Evolutionary conservation across 2,113 vertebrate species (phyloP), one percentile per base, ranked within the genome.

Genomic region (Syrrhaptes paradoxus): DNA sequence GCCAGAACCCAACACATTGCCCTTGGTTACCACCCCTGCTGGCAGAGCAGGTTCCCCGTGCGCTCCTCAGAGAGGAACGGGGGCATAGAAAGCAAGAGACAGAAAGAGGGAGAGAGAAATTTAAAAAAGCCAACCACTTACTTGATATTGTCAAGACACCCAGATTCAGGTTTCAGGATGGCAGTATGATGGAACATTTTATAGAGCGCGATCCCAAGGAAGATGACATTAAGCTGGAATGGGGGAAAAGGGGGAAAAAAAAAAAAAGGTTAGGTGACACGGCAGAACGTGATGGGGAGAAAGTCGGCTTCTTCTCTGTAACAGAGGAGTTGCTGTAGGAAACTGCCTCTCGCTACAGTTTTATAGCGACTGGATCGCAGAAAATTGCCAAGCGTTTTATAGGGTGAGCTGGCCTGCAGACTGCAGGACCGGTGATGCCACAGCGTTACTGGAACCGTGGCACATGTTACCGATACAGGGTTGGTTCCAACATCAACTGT

Each of bases 181-280:
- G 99, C 99, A 45, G 99, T 99, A 97, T 99, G 99, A 97, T 99
- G 99, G 97, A 99, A 99, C 99, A 99, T 99, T 98, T 99, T 99
- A 98, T 99, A 99, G 75, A 99, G 99, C 58, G 99, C 99, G 79
- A 99, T 99, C 96, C 99, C 99, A 88, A 99, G 98, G 98, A 99
- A 99, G 97, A 99, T 99, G 92, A 99, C 99, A 79, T 99, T 99
- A 93, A 99, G 99, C 99, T 99, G 98, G 71, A 98, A 98, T 43
- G 95, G n/a, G 95, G 74, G 84, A 11, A 8, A 6, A 21, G n/a
- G 36, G 13, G 9, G 73, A 57, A 77, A 87, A 97, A 51, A 38
- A 66, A 62, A 65, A 36, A 26, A 48, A 6, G 10, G 46, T 96
- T 86, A 97, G 5, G 1, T 59, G 74, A 97, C 75, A 70, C 6